Evolutionary conservation across 1,140 invertebrate genomes (phyloP).

Genomic region (Ooceraea biroi): DNA sequence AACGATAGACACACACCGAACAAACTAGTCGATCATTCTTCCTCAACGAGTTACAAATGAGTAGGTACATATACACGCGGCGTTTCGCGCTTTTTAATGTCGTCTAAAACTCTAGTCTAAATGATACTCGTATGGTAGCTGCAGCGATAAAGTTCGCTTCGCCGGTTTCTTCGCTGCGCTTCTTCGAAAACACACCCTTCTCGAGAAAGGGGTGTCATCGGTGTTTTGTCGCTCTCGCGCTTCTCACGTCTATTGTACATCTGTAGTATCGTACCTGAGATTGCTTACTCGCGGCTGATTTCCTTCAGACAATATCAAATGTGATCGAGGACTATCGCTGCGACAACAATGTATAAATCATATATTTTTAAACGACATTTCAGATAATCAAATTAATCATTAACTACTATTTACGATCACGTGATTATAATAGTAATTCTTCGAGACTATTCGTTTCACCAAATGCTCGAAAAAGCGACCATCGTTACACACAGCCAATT

Average conservation of each 20-base stretch:
- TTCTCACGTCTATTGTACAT: slow-evolving; percentile 20
- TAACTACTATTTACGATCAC: no score
- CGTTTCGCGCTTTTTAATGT: slow-evolving; percentile 32
- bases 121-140: slow-evolving; percentile 52
- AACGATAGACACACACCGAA: slow-evolving; percentile 67
- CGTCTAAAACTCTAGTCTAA: slow-evolving; percentile 62
- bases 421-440: no score
- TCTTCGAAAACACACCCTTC: slow-evolving; percentile 1
- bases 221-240: not conserved
- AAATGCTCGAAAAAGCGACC: no score
- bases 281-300: slow-evolving; percentile 7
- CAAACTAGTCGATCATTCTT: slow-evolving; percentile 50
- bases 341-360: not conserved
- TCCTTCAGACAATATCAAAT: slow-evolving; percentile 11
- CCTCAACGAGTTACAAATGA: slow-evolving; percentile 61
- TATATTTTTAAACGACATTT: no score
- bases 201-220: slow-evolving; percentile 4
- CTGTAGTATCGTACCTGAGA: slow-evolving; percentile 21
- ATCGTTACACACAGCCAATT: no score
- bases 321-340: not conserved
- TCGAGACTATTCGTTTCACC: no score
- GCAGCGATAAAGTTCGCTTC: slow-evolving; percentile 40
- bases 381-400: no score
- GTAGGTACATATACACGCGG: slow-evolving; percentile 66
- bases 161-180: slow-evolving; percentile 1